These are phyloP conservation scores for Drosophila colorata DNA, from an alignment of 2,888 invertebrate genomes.

Conservation along the genomic window DNA sequence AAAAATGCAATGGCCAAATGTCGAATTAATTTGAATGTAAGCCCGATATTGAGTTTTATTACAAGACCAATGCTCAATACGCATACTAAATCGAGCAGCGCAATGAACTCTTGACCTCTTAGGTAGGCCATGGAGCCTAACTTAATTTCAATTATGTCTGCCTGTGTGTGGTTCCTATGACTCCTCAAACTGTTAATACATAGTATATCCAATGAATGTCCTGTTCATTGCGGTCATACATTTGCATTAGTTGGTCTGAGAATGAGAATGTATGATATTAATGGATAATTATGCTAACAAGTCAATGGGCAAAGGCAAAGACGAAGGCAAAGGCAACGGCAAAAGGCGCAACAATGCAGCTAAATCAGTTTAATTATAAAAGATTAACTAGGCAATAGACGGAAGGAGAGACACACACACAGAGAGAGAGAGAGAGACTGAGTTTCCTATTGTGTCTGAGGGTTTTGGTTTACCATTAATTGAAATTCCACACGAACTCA, in stretches of 20 bases:
- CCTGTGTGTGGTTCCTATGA: not conserved
- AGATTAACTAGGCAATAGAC: slow-evolving; percentile 61
- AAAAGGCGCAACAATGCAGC: slow-evolving; percentile 31
- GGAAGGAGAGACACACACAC: not conserved
- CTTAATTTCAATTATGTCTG: slow-evolving; percentile 75
- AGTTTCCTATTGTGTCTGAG: not conserved
- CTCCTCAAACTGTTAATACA: slow-evolving; percentile 25
- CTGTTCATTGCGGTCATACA: slow-evolving; percentile 58
- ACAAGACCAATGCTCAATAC: slow-evolving; percentile 36
- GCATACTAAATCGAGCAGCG: slow-evolving; percentile 15
- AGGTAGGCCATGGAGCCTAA: slow-evolving; percentile 35
- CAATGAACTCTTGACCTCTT: slow-evolving; percentile 53
- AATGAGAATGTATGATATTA: slow-evolving; percentile 78
- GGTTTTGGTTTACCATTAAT: slow-evolving; percentile 51
- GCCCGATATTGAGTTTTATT: slow-evolving; percentile 28
- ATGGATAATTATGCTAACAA: slow-evolving; percentile 77
- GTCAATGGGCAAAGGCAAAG: slow-evolving; percentile 50
- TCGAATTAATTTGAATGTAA: slow-evolving; percentile 41
- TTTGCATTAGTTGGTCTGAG: slow-evolving; percentile 59
- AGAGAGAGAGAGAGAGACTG: not conserved
- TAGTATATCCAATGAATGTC: slow-evolving; percentile 55
- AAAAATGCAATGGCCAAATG: slow-evolving; percentile 23
- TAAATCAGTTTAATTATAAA: slow-evolving; percentile 81
- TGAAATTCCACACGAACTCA: slow-evolving; percentile 72
- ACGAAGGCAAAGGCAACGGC: slow-evolving; percentile 13